Evolutionary conservation across 1,140 invertebrate species (phyloP).

Genomic region (Zaprionus kolodkinae): DNA sequence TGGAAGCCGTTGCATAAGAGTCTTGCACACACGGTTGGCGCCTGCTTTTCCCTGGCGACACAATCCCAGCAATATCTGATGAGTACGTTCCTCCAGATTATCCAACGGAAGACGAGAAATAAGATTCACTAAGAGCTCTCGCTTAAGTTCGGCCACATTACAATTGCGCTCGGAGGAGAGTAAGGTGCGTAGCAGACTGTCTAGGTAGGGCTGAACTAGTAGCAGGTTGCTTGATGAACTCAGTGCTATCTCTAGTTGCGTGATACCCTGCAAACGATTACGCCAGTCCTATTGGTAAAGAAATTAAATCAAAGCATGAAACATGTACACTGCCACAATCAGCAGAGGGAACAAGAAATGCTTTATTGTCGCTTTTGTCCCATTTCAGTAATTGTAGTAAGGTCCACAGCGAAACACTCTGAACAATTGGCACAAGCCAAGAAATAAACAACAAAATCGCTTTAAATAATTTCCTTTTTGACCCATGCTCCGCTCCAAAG

Average conservation of each 20-base stretch:
- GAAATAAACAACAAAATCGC: constrained; percentile 25
- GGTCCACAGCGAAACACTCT: constrained; percentile 26
- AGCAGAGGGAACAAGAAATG: constrained; percentile 12
- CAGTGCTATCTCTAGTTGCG: constrained; percentile 86
- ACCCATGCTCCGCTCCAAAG: constrained; percentile 2
- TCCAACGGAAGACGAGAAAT: constrained; percentile 81
- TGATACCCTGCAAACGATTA: constrained; percentile 86
- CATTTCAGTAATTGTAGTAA: constrained; percentile 39
- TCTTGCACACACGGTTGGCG: constrained; percentile 86
- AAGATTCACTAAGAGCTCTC: constrained; percentile 74
- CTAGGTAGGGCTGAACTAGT: constrained; percentile 86
- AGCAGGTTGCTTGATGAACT: constrained; percentile 85
- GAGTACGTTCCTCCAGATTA: constrained; percentile 83
- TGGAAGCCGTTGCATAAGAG: constrained; percentile 88
- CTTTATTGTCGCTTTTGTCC: constrained; percentile 32
- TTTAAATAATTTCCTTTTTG: constrained; percentile 45
- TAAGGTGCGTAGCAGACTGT: constrained; percentile 87
- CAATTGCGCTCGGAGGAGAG: constrained; percentile 83
- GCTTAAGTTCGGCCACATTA: constrained; percentile 79
- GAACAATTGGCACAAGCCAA: constrained; percentile 12
- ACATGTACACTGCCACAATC: not conserved
- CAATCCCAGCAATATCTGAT: constrained; percentile 86
- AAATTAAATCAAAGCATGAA: not conserved
- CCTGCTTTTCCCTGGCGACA: constrained; percentile 87
- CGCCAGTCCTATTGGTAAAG: constrained; percentile 85